phyloP scores from a whole-genome alignment of 2,797 vertebrate species.

The Ptychobarbus kaznakovi region DNA sequence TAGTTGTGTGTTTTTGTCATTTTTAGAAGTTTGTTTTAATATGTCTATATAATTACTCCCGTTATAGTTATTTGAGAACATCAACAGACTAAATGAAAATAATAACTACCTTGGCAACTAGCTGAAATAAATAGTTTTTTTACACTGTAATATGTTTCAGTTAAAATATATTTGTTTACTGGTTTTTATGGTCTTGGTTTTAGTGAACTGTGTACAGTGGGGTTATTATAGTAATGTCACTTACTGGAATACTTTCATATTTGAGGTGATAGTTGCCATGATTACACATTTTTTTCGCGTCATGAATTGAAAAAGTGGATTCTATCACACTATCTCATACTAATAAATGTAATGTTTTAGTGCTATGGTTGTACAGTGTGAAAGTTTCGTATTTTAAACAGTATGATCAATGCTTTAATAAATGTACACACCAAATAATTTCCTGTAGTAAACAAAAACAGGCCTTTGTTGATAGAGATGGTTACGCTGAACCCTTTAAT shows the following conservation, averaged over 20 bases:
- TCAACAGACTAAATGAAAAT: not conserved
- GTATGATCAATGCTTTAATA: not conserved
- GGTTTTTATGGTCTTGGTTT: not conserved
- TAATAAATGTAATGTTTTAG: not conserved
- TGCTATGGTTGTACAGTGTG: not conserved
- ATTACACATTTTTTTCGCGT: not conserved
- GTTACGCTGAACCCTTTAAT: not conserved
- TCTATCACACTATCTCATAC: not conserved
- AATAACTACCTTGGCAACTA: not conserved
- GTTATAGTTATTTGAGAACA: not conserved
- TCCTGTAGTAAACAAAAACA: not conserved
- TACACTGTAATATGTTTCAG: too few relatives aligned
- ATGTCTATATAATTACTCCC: not conserved
- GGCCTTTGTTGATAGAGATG: not conserved
- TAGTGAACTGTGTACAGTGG: not conserved
- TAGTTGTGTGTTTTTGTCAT: too few relatives aligned
- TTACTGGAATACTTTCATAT: too few relatives aligned
- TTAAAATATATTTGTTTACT: not conserved
- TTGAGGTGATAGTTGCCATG: not conserved
- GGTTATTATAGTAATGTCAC: not conserved
- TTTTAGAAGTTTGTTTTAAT: too few relatives aligned
- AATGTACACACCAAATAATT: not conserved
- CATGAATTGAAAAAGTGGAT: not conserved
- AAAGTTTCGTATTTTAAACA: not conserved
- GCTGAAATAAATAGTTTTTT: too few relatives aligned